Evolutionary conservation across 2,888 invertebrate genomes (phyloP).

Genomic region (Drosophila atripex): DNA sequence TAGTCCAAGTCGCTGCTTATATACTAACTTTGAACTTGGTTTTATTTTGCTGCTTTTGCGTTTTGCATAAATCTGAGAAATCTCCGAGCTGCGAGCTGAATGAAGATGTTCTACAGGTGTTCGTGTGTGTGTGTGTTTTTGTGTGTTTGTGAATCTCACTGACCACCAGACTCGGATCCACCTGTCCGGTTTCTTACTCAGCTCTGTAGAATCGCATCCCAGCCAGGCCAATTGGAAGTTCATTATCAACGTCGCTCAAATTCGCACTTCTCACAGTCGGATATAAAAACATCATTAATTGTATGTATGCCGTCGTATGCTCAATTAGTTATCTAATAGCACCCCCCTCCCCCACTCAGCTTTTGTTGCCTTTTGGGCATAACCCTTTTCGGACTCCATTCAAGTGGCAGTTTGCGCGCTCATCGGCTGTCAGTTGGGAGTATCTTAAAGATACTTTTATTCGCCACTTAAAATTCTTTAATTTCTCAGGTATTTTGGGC

Average conservation of each 20-base stretch:
- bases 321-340: constrained; percentile 78
- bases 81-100: constrained; percentile 58
- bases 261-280: constrained; percentile 66
- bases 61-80: constrained; percentile 68
- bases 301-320: constrained; percentile 52
- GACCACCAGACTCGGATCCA: constrained; percentile 26
- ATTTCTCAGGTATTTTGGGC: constrained; percentile 25
- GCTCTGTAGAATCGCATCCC: constrained; percentile 36
- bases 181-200: constrained; percentile 81
- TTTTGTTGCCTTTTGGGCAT: not conserved
- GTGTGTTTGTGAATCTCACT: constrained; percentile 13
- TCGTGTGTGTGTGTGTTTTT: too few species aligned
- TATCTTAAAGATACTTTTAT: constrained; percentile 35
- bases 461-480: constrained; percentile 45
- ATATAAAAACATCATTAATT: constrained; percentile 63
- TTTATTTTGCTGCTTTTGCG: constrained; percentile 45
- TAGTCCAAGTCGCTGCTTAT: constrained; percentile 56
- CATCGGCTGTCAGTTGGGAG: constrained; percentile 58
- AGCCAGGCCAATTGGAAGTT: constrained; percentile 60
- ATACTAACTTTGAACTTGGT: constrained; percentile 63
- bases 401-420: constrained; percentile 64
- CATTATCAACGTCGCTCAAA: constrained; percentile 62
- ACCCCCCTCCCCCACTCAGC: constrained; percentile 26
- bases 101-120: constrained; percentile 64
- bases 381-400: constrained; percentile 23